Conservation (phyloP, 2,797 vertebrate genomes). For the Sparus aurata region DNA sequence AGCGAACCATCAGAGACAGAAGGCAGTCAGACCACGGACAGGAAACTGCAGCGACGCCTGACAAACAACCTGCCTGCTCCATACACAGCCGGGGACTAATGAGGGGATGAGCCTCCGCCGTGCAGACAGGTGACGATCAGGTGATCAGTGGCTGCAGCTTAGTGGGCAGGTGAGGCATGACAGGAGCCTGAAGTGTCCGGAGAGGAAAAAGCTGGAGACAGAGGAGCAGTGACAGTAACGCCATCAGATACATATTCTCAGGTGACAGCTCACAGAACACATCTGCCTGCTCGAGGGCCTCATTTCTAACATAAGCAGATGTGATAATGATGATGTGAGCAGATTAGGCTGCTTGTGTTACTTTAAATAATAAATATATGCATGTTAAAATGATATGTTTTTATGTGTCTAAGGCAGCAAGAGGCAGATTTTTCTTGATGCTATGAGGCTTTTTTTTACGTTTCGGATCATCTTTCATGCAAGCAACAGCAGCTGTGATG, state of each 20-base stretch:
- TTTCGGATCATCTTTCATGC: constrained; percentile 41
- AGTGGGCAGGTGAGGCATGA: constrained; percentile 30
- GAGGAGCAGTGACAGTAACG: constrained; percentile 18
- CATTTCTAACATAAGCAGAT: neutral
- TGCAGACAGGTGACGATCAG: constrained; percentile 18
- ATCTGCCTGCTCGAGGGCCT: neutral
- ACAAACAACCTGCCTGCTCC: constrained; percentile 10
- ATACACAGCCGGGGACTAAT: neutral
- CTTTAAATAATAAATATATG: neutral
- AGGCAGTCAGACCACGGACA: neutral
- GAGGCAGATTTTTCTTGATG: constrained; percentile 15
- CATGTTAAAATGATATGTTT: too few relatives aligned
- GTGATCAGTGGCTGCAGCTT: constrained; percentile 17
- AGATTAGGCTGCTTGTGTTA: neutral
- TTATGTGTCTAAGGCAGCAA: neutral
- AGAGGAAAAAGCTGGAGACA: constrained; percentile 1
- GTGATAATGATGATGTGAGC: constrained; percentile 4
- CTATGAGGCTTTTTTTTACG: constrained; percentile 12
- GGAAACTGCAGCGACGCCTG: constrained; percentile 1
- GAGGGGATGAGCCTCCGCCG: constrained; percentile 10
- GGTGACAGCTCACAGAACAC: constrained; percentile 18
- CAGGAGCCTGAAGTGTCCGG: neutral
- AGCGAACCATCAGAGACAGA: constrained; percentile 1
- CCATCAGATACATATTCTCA: constrained; percentile 11
- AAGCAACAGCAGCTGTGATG: constrained; percentile 13